These are phyloP conservation scores for Choristoneura rosaceana DNA, from an alignment of 2,888 invertebrate species.

Conservation along the genomic window DNA sequence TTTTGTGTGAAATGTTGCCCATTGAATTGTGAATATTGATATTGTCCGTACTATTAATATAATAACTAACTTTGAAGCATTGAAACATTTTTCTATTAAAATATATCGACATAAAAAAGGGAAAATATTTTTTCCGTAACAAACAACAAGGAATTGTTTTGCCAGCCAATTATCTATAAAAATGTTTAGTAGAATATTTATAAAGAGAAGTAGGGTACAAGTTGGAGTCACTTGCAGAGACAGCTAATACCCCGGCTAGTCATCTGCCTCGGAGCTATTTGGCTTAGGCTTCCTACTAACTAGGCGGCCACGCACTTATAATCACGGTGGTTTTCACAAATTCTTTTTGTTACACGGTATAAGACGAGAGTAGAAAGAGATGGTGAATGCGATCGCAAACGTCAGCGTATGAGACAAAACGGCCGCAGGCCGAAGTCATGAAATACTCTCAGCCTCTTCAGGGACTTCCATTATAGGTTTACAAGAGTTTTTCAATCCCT, in stretches of 20 bases:
- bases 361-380: no score
- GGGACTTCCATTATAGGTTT: no score
- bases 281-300: slow-evolving; percentile 10
- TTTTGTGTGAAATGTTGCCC: slow-evolving; percentile 21
- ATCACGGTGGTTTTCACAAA: no score
- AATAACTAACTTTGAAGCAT: not conserved
- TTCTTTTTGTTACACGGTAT: no score
- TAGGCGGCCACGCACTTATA: not conserved
- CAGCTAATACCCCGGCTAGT: slow-evolving; percentile 4
- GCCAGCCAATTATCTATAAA: not conserved
- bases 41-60: not conserved
- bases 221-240: slow-evolving; percentile 2
- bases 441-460: not conserved
- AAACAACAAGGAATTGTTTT: not conserved
- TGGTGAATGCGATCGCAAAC: no score
- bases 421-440: not conserved
- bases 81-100: not conserved
- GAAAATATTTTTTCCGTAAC: no score
- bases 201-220: not conserved
- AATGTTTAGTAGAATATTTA: not conserved
- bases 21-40: slow-evolving; percentile 13
- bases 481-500: no score
- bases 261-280: not conserved
- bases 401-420: no score
- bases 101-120: not conserved